Evolutionary conservation across 1,140 invertebrate genomes (phyloP), one percentile per base, ranked within the genome.

Genomic region (Drosophila guanche): DNA sequence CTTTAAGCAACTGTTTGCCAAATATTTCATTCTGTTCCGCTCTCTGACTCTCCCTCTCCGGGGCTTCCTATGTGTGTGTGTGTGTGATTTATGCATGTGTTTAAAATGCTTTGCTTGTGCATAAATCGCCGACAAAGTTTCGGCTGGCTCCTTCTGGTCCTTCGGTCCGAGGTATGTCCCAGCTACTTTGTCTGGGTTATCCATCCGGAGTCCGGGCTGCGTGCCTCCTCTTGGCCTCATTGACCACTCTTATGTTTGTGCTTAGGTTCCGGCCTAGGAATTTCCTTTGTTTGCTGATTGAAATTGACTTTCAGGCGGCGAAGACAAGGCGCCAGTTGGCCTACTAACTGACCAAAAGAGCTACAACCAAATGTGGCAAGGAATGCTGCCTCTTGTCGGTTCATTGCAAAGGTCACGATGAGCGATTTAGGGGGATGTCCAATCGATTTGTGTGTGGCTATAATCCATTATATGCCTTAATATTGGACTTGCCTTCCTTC

Each of bases 21-120:
- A 52, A 53, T 68, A 71, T 68, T 77, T 73, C 54, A 77, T 51
- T 58, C 47, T 46, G 43, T 37, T 37, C 10, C 33, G 33, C 27
- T 42, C 42, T 25, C 37, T 6, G 27, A 5, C 27, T 3, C 33
- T 10, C 8, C 3, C 10, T 37, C 20, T 52, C 29, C 43, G 43
- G 47, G 4, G 42, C 42, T 20, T 37, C 12, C 41, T 33, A 12
- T 20, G 42, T 50, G 59, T 62, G 65, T 50, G 59, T 62, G 65
- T 74, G 58, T 67, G 67, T 81, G 73, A 83, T 81, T 81, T 77
- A 81, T 77, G 61, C 74, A 57, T 54, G 71, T 63, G 63, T 61
- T 75, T 80, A 56, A 73, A 78, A 66, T 69, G 51, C 51, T 71
- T 78, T 72, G 75, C 14, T 51, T 55, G 62, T 40, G 51, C 65